Evolutionary conservation across 2,113 vertebrate species (phyloP), one percentile per base, ranked within the genome.

Genomic region (Chunga burmeisteri): DNA sequence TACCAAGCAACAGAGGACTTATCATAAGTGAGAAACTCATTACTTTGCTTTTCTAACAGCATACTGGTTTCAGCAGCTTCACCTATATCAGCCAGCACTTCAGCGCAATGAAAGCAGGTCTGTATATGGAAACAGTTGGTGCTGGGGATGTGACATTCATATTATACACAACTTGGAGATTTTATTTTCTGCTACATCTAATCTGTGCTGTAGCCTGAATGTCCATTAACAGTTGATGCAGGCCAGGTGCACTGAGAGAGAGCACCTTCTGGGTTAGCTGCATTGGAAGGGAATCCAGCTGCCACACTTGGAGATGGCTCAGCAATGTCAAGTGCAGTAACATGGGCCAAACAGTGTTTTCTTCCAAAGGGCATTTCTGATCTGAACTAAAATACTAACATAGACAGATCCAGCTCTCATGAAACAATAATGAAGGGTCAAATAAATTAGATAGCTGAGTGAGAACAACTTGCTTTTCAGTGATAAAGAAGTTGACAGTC

Each of bases 391-490:
- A 86, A 53, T n/a, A 29, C 36, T 29, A 26, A 47, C 0, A 0
- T 2, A n/a, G 62, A 20, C 20, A 79, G 44, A 52, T 15, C 8
- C 59, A 78, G 50, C 46, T 72, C n/a, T 81, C 29, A 30, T 11
- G 42, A 87, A 95, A 93, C 70, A 90, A 32, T 14, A 93, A 56
- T 2, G 59, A 86, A 84, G 52, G 8, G 66, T 79, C 62, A 95
- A 46, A 92, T 44, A 74, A 86, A 88, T 19, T 30, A 66, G 77
- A 61, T 0, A 16, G 73, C 15, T 70, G 74, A 88, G 26, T 47
- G 40, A 94, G 67, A 71, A 47, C 25, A 86, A 88, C 53, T 80
- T 88, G 78, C 25, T 78, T 94, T 95, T 56, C 49, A 67, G 62
- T 58, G 73, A 71, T 16, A 49, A n/a, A 53, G 77, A 53, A 52